Percentiles rank a stretch among this genome's conserved stretches.
These are phyloP conservation scores for Branchipolynoe longqiensis DNA, from an alignment of 2,888 invertebrate genomes.

Conservation along the genomic window DNA sequence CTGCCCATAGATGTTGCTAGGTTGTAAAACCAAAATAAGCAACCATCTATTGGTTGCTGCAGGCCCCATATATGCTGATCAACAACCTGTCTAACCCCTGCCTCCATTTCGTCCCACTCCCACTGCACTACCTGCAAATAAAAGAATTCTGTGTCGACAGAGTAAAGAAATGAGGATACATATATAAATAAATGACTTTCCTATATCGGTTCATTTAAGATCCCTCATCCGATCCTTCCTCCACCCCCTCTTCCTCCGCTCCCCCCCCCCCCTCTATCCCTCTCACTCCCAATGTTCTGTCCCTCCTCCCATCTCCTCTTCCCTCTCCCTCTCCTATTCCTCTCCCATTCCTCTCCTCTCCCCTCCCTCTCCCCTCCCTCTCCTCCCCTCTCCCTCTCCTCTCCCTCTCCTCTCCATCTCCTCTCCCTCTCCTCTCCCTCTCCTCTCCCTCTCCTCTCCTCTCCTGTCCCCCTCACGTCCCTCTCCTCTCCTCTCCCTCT, in stretches of 20 bases:
- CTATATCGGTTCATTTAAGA: too few relatives aligned
- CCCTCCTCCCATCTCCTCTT: neutral
- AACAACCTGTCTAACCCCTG: neutral
- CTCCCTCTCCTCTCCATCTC: neutral
- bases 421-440: neutral
- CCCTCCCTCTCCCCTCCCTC: neutral
- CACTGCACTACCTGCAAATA: neutral
- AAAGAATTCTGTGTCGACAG: too few relatives aligned
- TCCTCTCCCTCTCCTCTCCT: neutral
- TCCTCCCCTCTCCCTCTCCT: neutral
- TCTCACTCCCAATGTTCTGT: neutral
- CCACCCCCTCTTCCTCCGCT: neutral
- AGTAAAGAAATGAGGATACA: too few relatives aligned
- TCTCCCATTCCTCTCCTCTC: neutral
- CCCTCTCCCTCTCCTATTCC: neutral
- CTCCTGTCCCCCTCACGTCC: neutral
- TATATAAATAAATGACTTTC: too few relatives aligned
- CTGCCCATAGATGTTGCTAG: too few relatives aligned
- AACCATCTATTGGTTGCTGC: too few relatives aligned
- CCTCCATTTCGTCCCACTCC: neutral
- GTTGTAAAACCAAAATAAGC: too few relatives aligned
- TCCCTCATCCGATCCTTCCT: neutral
- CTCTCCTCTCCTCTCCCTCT: neutral
- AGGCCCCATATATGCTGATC: too few relatives aligned
- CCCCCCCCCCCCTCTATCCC: neutral